Conservation (phyloP, 2,113 vertebrate species). For the Oplegnathus fasciatus region DNA sequence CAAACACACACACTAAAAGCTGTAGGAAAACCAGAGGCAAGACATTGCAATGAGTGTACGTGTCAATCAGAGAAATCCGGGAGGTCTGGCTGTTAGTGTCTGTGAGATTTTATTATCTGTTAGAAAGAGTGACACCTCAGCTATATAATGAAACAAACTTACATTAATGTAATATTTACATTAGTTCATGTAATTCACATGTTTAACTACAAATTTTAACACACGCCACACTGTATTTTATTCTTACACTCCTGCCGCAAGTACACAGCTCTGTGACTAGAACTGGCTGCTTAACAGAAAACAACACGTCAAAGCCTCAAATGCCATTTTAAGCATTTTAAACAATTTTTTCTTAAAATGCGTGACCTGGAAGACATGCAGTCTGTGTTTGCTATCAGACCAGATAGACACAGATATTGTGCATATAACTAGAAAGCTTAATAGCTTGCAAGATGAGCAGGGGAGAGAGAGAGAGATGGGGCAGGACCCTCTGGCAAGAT, state of each 20-base stretch:
- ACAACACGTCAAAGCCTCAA: background rate
- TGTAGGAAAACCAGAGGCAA: slow-evolving; percentile 34
- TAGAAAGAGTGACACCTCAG: slow-evolving; percentile 5
- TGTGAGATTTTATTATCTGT: background rate
- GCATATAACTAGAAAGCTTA: slow-evolving; percentile 48
- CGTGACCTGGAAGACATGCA: slow-evolving; percentile 15
- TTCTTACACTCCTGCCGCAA: background rate
- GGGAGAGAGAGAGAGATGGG: slow-evolving; percentile 21
- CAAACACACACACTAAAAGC: slow-evolving; percentile 17
- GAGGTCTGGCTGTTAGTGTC: background rate
- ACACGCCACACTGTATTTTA: background rate
- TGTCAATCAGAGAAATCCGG: slow-evolving; percentile 47
- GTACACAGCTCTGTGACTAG: background rate
- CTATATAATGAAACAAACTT: background rate
- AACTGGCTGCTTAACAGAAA: background rate
- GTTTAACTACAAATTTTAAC: no score
- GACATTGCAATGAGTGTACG: slow-evolving; percentile 41
- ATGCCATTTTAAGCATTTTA: background rate
- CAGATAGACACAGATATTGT: slow-evolving; percentile 3
- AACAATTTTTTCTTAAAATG: background rate
- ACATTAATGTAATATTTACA: background rate
- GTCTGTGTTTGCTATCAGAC: slow-evolving; percentile 5
- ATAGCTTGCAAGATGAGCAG: slow-evolving; percentile 47
- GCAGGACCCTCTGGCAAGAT: slow-evolving; percentile 69
- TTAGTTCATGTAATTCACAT: background rate